phyloP scores from a whole-genome alignment of 2,797 vertebrate species.

The Psittacula echo region DNA sequence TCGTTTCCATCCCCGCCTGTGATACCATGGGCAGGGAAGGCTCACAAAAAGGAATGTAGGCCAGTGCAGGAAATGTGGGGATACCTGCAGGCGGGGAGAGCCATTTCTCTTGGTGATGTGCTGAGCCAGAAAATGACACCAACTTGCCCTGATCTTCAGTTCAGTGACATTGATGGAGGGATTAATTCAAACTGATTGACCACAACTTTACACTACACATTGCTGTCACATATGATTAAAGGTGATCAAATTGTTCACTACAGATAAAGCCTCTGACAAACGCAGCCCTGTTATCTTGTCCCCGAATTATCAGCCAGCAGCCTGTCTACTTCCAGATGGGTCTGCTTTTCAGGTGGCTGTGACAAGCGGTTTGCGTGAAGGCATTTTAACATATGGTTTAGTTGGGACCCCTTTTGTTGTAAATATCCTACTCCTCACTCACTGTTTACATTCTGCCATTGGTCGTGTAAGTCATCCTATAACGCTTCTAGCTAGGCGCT shows the following conservation, averaged over 20 bases:
- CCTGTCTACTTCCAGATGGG: background rate
- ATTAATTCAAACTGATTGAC: constrained; percentile 67
- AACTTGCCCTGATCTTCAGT: background rate
- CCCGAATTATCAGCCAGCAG: background rate
- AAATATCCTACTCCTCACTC: background rate
- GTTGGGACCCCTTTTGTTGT: background rate
- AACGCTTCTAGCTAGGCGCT: background rate
- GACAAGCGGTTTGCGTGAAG: background rate
- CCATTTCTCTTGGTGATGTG: accelerated
- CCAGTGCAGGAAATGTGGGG: background rate
- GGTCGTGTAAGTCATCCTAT: background rate
- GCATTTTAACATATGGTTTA: constrained; percentile 32
- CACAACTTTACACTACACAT: constrained; percentile 26
- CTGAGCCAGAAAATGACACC: background rate
- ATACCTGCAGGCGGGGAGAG: background rate
- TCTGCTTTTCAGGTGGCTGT: background rate
- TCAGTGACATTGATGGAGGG: constrained; percentile 13
- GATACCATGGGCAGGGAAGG: background rate
- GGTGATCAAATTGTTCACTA: constrained; percentile 12
- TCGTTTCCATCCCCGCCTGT: background rate
- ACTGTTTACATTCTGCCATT: background rate
- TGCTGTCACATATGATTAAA: constrained; percentile 60
- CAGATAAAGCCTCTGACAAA: background rate
- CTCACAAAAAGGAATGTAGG: background rate
- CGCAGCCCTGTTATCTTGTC: background rate